A percentile compares a stretch with the other conserved stretches of the same genome.
Conservation (phyloP, 2,797 vertebrate genomes). For the Furcifer pardalis region DNA sequence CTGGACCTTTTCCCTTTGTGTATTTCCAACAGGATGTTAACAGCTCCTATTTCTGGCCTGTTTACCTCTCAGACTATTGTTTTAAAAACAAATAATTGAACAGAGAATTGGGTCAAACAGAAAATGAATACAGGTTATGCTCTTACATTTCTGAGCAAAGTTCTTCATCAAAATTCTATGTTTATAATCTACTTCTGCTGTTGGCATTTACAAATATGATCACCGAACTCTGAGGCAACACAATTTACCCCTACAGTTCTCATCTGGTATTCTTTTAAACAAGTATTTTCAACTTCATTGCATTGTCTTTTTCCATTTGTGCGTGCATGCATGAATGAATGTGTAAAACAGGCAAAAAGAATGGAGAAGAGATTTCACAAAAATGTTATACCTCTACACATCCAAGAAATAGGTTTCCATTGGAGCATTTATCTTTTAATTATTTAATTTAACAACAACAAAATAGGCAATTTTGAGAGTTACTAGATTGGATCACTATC, state of each 20-base stretch:
- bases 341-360: background rate
- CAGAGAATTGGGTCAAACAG: background rate
- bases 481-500: background rate
- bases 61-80: background rate
- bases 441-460: background rate
- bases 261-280: background rate
- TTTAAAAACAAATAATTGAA: background rate
- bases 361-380: background rate
- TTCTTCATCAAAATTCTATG: background rate
- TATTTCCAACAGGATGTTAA: background rate
- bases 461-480: background rate
- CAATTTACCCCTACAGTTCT: background rate
- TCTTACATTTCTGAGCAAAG: background rate
- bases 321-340: too few relatives aligned
- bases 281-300: background rate
- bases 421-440: background rate
- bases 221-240: background rate
- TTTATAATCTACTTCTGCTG: too few relatives aligned
- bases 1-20: too few relatives aligned
- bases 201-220: background rate
- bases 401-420: conserved; percentile 1
- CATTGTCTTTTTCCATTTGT: background rate
- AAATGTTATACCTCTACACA: background rate
- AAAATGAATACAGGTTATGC: background rate
- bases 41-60: background rate